These are phyloP conservation scores for Myotis planiceps DNA, from an alignment of 2,797 vertebrate genomes.

Conservation along the genomic window DNA sequence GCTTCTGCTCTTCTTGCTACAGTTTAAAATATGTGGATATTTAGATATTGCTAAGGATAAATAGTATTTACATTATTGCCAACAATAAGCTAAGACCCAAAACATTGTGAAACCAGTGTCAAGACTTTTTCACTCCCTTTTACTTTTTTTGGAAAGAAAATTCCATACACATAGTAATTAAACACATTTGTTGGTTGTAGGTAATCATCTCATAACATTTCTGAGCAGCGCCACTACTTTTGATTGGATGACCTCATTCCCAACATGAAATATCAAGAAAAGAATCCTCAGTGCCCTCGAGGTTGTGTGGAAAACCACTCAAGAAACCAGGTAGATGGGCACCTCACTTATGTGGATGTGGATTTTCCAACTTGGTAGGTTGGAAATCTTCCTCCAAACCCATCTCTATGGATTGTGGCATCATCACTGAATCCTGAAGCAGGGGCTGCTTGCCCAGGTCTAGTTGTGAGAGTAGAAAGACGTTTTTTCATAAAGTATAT, in stretches of 20 bases:
- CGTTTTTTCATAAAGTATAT: neutral
- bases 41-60: neutral
- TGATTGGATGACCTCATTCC: neutral
- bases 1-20: neutral
- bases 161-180: neutral
- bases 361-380: neutral
- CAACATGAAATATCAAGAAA: neutral
- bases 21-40: neutral
- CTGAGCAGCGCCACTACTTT: neutral
- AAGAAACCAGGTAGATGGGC: neutral
- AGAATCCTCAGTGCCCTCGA: neutral
- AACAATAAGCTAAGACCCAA: neutral
- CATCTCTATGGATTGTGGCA: neutral
- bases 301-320: neutral
- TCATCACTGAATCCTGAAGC: neutral
- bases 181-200: neutral
- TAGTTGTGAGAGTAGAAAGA: neutral
- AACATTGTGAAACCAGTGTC: neutral
- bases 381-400: neutral
- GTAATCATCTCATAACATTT: neutral
- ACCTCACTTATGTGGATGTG: neutral
- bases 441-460: neutral
- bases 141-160: neutral
- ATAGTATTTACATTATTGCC: neutral
- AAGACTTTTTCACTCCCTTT: neutral